Evolutionary conservation across 2,113 vertebrate genomes (phyloP), one percentile per base, ranked within the genome.

Genomic region (Halcyon senegalensis): DNA sequence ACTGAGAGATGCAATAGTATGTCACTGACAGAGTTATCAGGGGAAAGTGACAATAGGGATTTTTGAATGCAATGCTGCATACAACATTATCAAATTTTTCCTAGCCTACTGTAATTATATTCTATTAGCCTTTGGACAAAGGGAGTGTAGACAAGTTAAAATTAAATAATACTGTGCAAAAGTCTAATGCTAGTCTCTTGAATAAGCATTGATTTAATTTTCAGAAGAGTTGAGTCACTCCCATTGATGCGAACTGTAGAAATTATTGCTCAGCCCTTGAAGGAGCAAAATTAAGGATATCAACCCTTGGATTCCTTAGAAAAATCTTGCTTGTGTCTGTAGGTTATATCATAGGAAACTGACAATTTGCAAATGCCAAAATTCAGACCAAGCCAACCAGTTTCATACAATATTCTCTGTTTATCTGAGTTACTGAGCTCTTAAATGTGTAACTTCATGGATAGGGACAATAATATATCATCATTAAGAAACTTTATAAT

Each of bases 91-190:
- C 84, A 91, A 85, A 37, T 89, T 88, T 96, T 93, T 87, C 50
- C 58, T 66, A 21, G 84, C 66, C 62, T 83, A n/a, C 53, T 66
- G 67, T 87, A 87, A 94, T 96, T 91, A 44, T 78, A 68, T 92
- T 84, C 80, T 91, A 44, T 93, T 96, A 93, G 87, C 58, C 62
- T 89, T 93, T 90, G 78, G 81, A 89, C 84, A 93, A 94, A 95
- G 84, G 55, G 59, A 87, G n/a, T 79, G 44, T 50, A 84, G 77
- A 72, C 73, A 92, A 84, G 74, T 82, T 90, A 64, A 88, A 96
- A 94, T 83, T 92, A 80, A 96, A 94, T 96, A 94, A 84, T 39
- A 17, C 48, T 4, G 3, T 78, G 16, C 21, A 60, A 72, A 94
- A 79, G 56, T 81, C 79, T 89, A 68, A 81, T 35, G 30, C 44